These are phyloP conservation scores for Thereva unica DNA, from an alignment of 2,888 invertebrate species.

Conservation along the genomic window DNA sequence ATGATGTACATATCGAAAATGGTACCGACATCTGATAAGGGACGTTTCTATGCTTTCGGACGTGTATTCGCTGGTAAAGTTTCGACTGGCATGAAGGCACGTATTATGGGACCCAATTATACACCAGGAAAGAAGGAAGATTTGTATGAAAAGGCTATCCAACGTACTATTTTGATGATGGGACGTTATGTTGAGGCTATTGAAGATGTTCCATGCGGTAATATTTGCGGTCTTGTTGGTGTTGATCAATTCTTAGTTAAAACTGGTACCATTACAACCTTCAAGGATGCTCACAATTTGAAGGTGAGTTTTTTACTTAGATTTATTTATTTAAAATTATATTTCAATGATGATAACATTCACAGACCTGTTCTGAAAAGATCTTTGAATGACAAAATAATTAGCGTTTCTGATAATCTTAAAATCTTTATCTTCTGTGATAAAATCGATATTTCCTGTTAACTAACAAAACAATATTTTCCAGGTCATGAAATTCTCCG, in stretches of 20 bases:
- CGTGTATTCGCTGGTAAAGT: conserved; percentile 98
- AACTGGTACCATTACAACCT: conserved; percentile 98
- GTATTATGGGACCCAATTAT: conserved; percentile 99
- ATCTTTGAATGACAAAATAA: conserved; percentile 22
- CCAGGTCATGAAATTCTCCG: conserved; percentile 99
- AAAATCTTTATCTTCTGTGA: no score
- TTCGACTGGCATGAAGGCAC: conserved; percentile 87
- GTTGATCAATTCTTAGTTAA: conserved; percentile 99
- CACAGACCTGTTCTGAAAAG: conserved; percentile 50
- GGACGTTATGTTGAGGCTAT: conserved; percentile 99
- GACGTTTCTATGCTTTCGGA: conserved; percentile 99
- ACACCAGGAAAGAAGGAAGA: conserved; percentile 98
- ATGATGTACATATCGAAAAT: conserved; percentile 99
- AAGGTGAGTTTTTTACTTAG: conserved; percentile 59
- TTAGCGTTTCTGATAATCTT: background rate
- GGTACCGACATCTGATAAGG: conserved; percentile 99
- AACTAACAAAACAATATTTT: conserved; percentile 11
- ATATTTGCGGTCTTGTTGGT: conserved; percentile 99
- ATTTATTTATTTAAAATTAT: background rate
- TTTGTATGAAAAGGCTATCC: conserved; percentile 97
- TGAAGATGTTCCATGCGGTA: conserved; percentile 98
- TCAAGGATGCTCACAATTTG: conserved; percentile 99
- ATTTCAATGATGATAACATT: conserved; percentile 41
- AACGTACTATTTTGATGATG: conserved; percentile 99
- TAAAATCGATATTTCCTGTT: background rate